phyloP scores from a whole-genome alignment of 2,113 vertebrate genomes.

The Brachyhypopomus occidentalis region DNA sequence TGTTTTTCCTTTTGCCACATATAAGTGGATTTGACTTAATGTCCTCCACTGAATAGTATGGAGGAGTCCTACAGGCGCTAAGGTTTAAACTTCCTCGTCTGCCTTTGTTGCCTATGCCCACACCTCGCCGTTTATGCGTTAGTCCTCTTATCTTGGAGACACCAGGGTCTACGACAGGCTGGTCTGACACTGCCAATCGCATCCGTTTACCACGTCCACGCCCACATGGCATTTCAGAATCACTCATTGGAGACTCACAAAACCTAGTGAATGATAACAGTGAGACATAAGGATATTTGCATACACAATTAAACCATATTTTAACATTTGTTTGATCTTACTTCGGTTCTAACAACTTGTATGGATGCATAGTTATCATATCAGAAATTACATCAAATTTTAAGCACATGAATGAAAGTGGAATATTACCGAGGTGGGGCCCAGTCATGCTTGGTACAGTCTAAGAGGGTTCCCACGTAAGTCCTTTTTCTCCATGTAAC shows the following conservation, averaged over 20 bases:
- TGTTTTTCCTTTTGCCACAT: conserved; percentile 89
- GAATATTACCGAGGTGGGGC: conserved; percentile 90
- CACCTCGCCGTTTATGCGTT: conserved; percentile 88
- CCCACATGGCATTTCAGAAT: conserved; percentile 90
- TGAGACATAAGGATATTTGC: conserved; percentile 17
- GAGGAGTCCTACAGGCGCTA: conserved; percentile 85
- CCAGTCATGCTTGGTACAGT: conserved; percentile 99
- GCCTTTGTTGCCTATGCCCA: conserved; percentile 89
- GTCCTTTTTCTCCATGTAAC: conserved; percentile 99
- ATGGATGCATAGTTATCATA: neutral
- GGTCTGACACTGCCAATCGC: conserved; percentile 78
- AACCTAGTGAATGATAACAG: conserved; percentile 76
- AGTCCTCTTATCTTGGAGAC: conserved; percentile 87
- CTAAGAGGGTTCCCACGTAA: conserved; percentile 93
- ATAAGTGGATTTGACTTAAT: conserved; percentile 85
- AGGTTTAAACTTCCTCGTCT: conserved; percentile 90
- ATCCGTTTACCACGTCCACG: conserved; percentile 93
- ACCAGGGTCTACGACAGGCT: conserved; percentile 77
- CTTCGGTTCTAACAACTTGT: neutral
- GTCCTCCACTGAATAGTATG: conserved; percentile 90
- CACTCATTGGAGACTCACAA: conserved; percentile 95
- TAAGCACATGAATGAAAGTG: neutral
- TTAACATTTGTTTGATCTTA: neutral
- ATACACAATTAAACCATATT: neutral
- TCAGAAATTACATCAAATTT: neutral